Percentiles rank a stretch among this genome's conserved stretches.
phyloP scores from a whole-genome alignment of 2,888 invertebrate genomes.

The Synergus japonicus region DNA sequence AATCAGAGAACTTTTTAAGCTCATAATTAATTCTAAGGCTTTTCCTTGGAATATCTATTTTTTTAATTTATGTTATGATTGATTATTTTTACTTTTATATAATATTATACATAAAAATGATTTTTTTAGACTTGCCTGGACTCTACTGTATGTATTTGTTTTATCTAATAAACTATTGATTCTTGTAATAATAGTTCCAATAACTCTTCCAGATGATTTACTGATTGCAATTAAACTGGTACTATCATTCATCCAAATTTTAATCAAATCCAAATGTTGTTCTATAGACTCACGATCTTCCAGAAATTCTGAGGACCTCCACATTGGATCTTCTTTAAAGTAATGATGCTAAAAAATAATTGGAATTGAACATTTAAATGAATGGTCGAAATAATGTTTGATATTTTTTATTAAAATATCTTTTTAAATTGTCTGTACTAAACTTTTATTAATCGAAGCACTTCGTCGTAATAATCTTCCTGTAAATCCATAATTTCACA shows the following conservation, averaged over 20 bases:
- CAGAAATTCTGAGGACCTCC: slow-evolving; percentile 58
- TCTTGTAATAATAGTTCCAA: slow-evolving; percentile 64
- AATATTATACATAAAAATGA: background rate
- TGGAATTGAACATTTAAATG: background rate
- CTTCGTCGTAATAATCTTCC: slow-evolving; percentile 65
- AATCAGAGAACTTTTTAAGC: slow-evolving; percentile 59
- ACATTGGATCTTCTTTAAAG: slow-evolving; percentile 68
- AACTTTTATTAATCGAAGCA: slow-evolving; percentile 68
- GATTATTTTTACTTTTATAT: background rate
- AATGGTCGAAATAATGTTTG: background rate
- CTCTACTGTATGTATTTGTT: slow-evolving; percentile 64
- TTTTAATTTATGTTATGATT: background rate
- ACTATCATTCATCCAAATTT: slow-evolving; percentile 68
- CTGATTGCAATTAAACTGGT: slow-evolving; percentile 69
- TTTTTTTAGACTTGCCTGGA: slow-evolving; percentile 58
- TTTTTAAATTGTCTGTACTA: slow-evolving; percentile 79
- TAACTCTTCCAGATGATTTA: slow-evolving; percentile 62
- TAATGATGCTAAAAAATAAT: slow-evolving; percentile 63
- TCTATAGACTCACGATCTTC: slow-evolving; percentile 60
- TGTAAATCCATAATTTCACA: slow-evolving; percentile 66
- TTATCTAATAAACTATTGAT: slow-evolving; percentile 60
- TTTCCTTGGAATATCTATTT: slow-evolving; percentile 62
- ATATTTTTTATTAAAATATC: background rate
- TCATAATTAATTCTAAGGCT: slow-evolving; percentile 61
- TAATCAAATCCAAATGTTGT: slow-evolving; percentile 61